Evolutionary conservation across 92 coral and sea anemone genomes (phyloP).

Genomic region (Paragorgia papillata): DNA sequence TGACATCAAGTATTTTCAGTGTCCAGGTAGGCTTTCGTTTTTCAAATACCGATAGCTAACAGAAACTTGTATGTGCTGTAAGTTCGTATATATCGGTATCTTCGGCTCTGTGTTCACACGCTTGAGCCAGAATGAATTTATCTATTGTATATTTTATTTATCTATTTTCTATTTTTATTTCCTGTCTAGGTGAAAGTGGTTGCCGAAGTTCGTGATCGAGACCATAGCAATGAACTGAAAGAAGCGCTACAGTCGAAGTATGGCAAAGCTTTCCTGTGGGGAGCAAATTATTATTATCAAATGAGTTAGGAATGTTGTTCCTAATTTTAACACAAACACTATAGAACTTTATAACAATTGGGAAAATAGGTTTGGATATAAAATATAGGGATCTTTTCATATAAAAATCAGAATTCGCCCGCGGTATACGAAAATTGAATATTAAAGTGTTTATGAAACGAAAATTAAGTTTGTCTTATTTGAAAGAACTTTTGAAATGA

Average conservation of each 20-base stretch:
- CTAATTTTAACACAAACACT: neutral
- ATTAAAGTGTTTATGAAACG: too few relatives aligned
- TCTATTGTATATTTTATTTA: neutral
- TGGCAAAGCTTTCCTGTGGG: conserved; percentile 72
- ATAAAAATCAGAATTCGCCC: too few relatives aligned
- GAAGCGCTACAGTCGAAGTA: conserved; percentile 63
- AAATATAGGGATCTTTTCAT: neutral
- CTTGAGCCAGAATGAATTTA: too few relatives aligned
- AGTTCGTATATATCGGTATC: too few relatives aligned
- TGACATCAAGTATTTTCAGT: conserved; percentile 86
- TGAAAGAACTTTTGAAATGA: too few relatives aligned
- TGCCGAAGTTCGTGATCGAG: conserved; percentile 67
- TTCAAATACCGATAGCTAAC: too few relatives aligned
- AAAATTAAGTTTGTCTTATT: too few relatives aligned
- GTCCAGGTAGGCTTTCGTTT: conserved; percentile 64
- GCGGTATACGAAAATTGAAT: too few relatives aligned
- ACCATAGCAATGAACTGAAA: conserved; percentile 70
- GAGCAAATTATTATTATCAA: conserved; percentile 45
- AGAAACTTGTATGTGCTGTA: too few relatives aligned
- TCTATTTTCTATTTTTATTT: neutral
- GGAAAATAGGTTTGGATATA: neutral
- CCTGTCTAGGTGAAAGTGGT: conserved; percentile 67
- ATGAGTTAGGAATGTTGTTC: neutral
- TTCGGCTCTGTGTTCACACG: too few relatives aligned
- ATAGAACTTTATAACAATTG: neutral